Evolutionary conservation across 2,797 vertebrate genomes (phyloP).

Genomic region (Sebastes steindachneri): DNA sequence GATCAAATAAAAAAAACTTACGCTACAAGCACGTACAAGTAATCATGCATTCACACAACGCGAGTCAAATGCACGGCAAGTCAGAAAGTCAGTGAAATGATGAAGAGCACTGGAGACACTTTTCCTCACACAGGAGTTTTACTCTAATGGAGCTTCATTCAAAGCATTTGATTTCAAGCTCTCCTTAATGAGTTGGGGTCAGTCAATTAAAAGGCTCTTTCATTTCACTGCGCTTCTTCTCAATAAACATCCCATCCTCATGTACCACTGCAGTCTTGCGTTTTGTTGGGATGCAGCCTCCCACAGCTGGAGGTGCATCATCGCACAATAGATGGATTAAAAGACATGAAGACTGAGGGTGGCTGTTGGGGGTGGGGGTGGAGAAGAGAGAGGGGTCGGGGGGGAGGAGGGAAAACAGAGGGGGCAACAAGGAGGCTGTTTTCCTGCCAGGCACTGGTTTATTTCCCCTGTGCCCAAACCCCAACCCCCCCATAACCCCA

Average conservation of each 20-base stretch:
- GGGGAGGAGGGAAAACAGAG: conserved; percentile 24
- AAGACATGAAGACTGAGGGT: conserved; percentile 51
- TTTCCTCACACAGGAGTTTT: neutral
- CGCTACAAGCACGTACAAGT: conserved; percentile 1
- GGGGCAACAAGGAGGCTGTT: conserved; percentile 50
- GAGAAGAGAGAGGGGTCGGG: neutral
- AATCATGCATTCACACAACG: neutral
- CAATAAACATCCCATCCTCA: neutral
- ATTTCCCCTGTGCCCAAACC: conserved; percentile 70
- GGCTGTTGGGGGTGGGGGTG: conserved; percentile 58
- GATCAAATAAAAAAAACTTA: conserved; percentile 61
- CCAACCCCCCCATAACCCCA: conserved; percentile 26
- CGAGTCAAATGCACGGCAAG: conserved; percentile 10
- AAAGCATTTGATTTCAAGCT: conserved; percentile 2
- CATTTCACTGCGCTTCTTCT: conserved; percentile 26
- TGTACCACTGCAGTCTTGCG: neutral
- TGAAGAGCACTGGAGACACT: neutral
- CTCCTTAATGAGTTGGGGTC: neutral
- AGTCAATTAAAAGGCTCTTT: conserved; percentile 7
- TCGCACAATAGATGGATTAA: conserved; percentile 75
- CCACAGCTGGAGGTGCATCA: conserved; percentile 58
- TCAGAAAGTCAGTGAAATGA: neutral
- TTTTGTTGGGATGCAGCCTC: conserved; percentile 43
- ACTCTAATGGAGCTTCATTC: neutral
- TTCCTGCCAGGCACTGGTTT: conserved; percentile 69